Evolutionary conservation across 2,888 invertebrate species (phyloP), one percentile per base, ranked within the genome.

Genomic region (Macaria notata): DNA sequence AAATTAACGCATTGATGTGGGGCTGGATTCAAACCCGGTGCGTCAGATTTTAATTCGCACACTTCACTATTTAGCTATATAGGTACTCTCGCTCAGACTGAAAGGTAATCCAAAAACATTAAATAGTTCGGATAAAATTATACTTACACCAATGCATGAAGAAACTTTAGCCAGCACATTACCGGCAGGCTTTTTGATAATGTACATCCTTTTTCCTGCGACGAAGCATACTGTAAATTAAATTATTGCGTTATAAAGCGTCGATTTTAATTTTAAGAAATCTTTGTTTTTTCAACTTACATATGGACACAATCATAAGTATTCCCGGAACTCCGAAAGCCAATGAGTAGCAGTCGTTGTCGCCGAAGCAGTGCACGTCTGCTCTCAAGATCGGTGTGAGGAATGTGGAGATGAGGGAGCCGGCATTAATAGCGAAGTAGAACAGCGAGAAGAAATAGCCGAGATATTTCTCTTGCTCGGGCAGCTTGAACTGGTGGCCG

Each of bases 401-500:
- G 64, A 96, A 94, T 0, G 97, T 98, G 0, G 98, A 98, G 50
- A 98, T 92, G 52, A 98, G 93, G 66, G 97, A 97, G 6, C 98
- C 98, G 0, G 95, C 94, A 82, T 98, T 99, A 76, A 99, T 98
- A 46, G 97, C 92, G 77, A 98, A 97, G 88, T 99, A 99, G 83
- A 98, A 99, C 0, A 98, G 87, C 0, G 98, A 98, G 88, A 99
- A 99, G 88, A 97, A 99, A 59, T 94, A 94, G 9, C 95, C 94
- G 59, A 98, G 88, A 76, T 96, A 95, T 69, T 88, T 89, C 69
- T 94, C 94, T 86, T 98, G 97, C 65, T 96, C 94, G 0, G 96
- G 96, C 48, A 96, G 70, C 48, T 94, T 92, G 83, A 98, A 98
- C 85, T 98, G 98, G 81, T 99, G 98, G 0, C 98, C 98, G 0